phyloP scores from a whole-genome alignment of 2,797 vertebrate genomes.

The Pseudotriccus pelzelni region DNA sequence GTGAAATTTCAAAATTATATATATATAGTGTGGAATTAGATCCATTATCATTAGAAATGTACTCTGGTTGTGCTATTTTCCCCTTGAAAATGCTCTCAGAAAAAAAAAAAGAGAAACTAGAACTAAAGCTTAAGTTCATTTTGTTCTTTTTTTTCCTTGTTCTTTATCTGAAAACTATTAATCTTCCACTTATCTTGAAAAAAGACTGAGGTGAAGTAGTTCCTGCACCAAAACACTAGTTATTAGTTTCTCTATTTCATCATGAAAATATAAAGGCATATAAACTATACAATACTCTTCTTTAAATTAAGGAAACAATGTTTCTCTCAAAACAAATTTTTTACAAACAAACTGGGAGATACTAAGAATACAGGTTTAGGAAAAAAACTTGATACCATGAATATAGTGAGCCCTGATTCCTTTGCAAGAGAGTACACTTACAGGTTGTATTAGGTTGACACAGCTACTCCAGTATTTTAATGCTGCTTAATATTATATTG shows the following conservation, averaged over 20 bases:
- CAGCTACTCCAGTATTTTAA: background rate
- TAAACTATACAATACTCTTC: background rate
- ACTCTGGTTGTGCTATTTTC: background rate
- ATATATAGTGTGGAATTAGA: background rate
- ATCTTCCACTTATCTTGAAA: background rate
- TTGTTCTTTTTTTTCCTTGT: background rate
- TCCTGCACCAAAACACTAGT: background rate
- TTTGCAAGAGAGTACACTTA: background rate
- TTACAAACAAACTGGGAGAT: background rate
- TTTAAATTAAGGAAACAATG: background rate
- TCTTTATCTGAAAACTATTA: background rate
- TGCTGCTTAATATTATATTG: background rate
- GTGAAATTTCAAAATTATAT: constrained; percentile 33
- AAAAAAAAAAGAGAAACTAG: background rate
- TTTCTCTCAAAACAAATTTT: background rate
- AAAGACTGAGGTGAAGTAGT: background rate
- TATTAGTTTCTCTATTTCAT: background rate
- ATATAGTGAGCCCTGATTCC: background rate
- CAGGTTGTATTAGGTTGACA: rapidly evolving
- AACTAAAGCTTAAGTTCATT: background rate
- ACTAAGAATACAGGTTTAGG: background rate
- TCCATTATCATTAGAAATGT: background rate
- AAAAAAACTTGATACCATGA: background rate
- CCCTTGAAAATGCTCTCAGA: background rate
- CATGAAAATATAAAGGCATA: background rate